A percentile compares a stretch with the other conserved stretches of the same genome.
These are phyloP conservation scores for Linepithema humile DNA, from an alignment of 1,140 invertebrate species.

Conservation along the genomic window DNA sequence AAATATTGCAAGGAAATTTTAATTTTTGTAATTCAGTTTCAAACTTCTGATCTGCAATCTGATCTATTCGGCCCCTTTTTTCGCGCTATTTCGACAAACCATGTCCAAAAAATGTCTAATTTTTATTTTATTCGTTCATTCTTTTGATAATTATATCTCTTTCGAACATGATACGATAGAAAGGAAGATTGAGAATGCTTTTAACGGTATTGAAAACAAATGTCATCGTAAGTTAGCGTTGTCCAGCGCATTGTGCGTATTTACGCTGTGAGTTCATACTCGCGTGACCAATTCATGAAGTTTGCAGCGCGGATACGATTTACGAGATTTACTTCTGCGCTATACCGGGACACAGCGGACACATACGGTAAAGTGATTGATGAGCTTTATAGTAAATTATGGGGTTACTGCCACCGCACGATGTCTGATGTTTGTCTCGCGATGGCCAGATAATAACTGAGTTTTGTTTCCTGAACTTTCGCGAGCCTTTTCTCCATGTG, in stretches of 20 bases:
- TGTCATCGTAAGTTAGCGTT: neutral
- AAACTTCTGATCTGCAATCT: neutral
- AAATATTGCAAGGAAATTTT: neutral
- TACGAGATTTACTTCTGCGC: conserved; percentile 32
- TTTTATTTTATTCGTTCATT: neutral
- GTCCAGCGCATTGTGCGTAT: neutral
- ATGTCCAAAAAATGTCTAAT: neutral
- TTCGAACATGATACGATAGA: too few species aligned
- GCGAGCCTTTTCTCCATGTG: neutral
- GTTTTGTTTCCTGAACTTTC: conserved; percentile 16
- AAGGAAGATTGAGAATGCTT: neutral
- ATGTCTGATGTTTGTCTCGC: conserved; percentile 38
- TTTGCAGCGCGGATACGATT: conserved; percentile 45
- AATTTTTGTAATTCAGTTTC: neutral
- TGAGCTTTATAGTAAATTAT: conserved; percentile 40
- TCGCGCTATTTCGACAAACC: neutral
- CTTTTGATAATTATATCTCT: neutral
- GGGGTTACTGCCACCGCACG: neutral
- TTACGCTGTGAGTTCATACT: neutral
- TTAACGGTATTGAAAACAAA: conserved; percentile 7
- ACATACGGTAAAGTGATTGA: conserved; percentile 55
- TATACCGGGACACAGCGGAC: too few species aligned
- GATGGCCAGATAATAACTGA: neutral
- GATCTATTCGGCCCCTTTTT: neutral
- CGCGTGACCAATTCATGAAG: conserved; percentile 9